These are phyloP conservation scores for Semnornis frantzii DNA, from an alignment of 2,113 vertebrate species.

Conservation along the genomic window DNA sequence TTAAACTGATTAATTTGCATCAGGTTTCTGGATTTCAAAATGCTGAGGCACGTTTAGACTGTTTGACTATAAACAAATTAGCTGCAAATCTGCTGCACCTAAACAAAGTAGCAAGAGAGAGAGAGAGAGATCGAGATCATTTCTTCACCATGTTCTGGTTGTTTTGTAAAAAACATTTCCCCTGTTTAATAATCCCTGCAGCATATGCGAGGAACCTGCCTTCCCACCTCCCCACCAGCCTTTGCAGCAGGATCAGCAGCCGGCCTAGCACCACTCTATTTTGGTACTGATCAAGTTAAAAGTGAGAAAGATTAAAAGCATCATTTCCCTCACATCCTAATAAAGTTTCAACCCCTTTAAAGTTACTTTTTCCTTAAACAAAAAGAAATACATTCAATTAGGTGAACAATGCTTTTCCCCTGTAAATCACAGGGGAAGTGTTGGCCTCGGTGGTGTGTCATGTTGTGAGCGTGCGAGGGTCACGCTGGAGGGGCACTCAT, in stretches of 20 bases:
- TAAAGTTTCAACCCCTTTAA: background rate
- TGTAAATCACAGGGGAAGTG: constrained; percentile 26
- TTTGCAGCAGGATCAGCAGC: background rate
- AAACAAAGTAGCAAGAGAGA: background rate
- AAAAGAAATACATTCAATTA: background rate
- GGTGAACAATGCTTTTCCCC: background rate
- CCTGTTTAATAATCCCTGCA: background rate
- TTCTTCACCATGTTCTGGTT: background rate
- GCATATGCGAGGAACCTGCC: rapidly evolving
- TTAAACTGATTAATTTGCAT: constrained; percentile 29
- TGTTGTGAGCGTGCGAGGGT: background rate
- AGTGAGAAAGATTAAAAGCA: background rate
- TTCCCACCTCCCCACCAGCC: background rate
- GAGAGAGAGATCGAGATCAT: rapidly evolving
- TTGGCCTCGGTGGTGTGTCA: background rate
- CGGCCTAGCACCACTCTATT: background rate
- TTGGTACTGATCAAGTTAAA: background rate
- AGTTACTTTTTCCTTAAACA: background rate
- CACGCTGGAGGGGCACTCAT: constrained; percentile 2
- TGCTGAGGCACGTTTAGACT: background rate
- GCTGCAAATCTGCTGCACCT: background rate
- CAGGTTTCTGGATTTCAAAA: constrained; percentile 33
- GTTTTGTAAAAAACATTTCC: background rate
- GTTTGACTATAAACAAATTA: constrained; percentile 36
- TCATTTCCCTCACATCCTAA: background rate